Percentiles rank a stretch among this genome's conserved stretches.
Conservation (phyloP, 2,113 vertebrate species). For the Erinaceus europaeus region DNA sequence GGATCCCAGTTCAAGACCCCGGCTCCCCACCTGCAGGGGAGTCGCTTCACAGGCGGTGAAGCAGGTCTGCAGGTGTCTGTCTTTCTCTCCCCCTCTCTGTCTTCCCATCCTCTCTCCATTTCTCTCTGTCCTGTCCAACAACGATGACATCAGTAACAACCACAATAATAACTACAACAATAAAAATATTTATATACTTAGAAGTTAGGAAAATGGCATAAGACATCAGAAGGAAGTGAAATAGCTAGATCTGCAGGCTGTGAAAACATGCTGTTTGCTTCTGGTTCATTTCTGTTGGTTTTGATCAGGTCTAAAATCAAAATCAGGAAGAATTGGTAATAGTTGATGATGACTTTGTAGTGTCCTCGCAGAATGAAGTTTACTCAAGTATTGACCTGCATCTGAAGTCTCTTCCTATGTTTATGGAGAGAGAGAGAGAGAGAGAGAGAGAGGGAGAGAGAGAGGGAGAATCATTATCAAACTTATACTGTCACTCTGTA, state of each 20-base stretch:
- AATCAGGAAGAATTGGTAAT: not conserved
- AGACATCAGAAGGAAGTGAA: slow-evolving; percentile 41
- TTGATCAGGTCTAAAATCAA: not conserved
- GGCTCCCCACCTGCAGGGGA: no score
- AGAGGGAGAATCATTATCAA: not conserved
- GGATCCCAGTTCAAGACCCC: no score
- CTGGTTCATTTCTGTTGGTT: not conserved
- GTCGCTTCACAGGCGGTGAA: no score
- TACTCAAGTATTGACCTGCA: not conserved
- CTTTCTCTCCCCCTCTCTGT: no score
- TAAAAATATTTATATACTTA: slow-evolving; percentile 54
- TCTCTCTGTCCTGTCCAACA: no score
- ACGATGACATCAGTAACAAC: no score
- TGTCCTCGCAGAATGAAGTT: not conserved
- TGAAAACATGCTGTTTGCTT: slow-evolving; percentile 25
- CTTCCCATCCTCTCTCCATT: no score
- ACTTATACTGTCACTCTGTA: not conserved
- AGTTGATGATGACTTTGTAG: not conserved
- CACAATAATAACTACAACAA: no score
- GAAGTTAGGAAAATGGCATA: slow-evolving; percentile 42
- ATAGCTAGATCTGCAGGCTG: not conserved
- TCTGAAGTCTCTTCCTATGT: not conserved
- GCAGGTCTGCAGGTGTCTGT: no score
- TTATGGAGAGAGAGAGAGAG: not conserved
- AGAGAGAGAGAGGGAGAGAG: no score